phyloP scores from a whole-genome alignment of 2,797 vertebrate species.

The Phalanger gymnotis region DNA sequence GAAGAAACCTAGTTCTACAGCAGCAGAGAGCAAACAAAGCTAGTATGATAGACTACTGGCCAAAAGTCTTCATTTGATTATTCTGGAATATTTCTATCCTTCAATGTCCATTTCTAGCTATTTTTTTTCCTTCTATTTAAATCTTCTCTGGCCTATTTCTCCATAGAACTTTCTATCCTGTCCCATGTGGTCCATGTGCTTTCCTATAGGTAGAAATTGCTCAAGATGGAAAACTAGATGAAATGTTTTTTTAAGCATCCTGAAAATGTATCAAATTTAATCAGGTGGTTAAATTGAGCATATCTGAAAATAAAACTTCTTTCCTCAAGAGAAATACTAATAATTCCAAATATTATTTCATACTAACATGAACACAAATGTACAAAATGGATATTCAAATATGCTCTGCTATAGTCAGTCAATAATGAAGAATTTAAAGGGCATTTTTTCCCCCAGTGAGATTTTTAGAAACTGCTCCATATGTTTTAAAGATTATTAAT shows the following conservation, averaged over 20 bases:
- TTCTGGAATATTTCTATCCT: background rate
- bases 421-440: conserved; percentile 55
- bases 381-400: conserved; percentile 49
- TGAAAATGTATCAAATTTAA: conserved; percentile 47
- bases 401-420: conserved; percentile 44
- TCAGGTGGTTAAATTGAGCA: conserved; percentile 30
- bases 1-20: background rate
- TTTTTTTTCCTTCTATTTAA: background rate
- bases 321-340: conserved; percentile 50
- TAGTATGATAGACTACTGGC: background rate
- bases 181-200: background rate
- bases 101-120: background rate
- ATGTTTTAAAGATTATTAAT: conserved; percentile 43
- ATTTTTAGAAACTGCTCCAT: conserved; percentile 51
- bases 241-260: background rate
- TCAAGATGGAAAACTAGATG: conserved; percentile 7
- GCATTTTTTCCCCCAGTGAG: conserved; percentile 15
- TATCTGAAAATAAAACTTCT: conserved; percentile 50
- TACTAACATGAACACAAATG: conserved; percentile 15
- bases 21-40: background rate
- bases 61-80: conserved; percentile 21
- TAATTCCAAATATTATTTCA: conserved; percentile 55
- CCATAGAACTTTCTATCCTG: background rate
- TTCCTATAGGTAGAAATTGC: background rate
- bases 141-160: background rate